A percentile compares a stretch with the other conserved stretches of the same genome.
Conservation (phyloP, 2,888 invertebrate genomes). For the Mimumesa dahlbomi region DNA sequence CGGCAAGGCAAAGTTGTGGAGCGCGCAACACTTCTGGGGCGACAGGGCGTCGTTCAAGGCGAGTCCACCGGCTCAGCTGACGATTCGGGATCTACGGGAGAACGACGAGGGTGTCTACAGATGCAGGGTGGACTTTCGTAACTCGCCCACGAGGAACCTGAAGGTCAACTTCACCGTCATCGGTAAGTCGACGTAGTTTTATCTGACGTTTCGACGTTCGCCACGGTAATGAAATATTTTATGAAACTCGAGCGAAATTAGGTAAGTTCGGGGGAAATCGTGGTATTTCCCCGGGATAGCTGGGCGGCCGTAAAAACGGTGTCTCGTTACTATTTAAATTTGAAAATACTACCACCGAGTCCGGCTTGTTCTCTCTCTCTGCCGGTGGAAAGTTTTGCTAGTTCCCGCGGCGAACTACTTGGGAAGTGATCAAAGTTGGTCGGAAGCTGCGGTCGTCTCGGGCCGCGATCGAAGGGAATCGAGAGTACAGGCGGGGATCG, state of each 20-base stretch:
- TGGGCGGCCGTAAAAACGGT: not conserved
- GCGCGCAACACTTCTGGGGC: constrained; percentile 83
- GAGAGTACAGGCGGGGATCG: constrained; percentile 10
- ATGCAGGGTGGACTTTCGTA: constrained; percentile 88
- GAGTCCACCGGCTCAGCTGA: constrained; percentile 82
- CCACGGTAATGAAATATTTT: no score
- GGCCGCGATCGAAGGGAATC: constrained; percentile 10
- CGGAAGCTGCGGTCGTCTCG: constrained; percentile 11
- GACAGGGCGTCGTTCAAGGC: constrained; percentile 83
- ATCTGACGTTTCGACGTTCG: no score
- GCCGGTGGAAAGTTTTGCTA: constrained; percentile 13
- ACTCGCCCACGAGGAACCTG: constrained; percentile 87
- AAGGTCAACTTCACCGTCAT: constrained; percentile 89
- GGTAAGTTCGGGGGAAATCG: not conserved
- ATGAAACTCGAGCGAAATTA: not conserved
- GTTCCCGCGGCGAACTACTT: constrained; percentile 25
- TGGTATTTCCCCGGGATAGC: no score
- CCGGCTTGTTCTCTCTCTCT: not conserved
- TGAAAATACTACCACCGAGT: constrained; percentile 3
- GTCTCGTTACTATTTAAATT: constrained; percentile 23
- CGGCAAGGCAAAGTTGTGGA: constrained; percentile 83
- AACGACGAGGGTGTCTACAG: constrained; percentile 87
- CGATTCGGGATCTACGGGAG: constrained; percentile 74
- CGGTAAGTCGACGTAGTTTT: constrained; percentile 82
- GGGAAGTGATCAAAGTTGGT: constrained; percentile 27